phyloP scores from a whole-genome alignment of 2,113 vertebrate genomes.

The Heptranchias perlo region DNA sequence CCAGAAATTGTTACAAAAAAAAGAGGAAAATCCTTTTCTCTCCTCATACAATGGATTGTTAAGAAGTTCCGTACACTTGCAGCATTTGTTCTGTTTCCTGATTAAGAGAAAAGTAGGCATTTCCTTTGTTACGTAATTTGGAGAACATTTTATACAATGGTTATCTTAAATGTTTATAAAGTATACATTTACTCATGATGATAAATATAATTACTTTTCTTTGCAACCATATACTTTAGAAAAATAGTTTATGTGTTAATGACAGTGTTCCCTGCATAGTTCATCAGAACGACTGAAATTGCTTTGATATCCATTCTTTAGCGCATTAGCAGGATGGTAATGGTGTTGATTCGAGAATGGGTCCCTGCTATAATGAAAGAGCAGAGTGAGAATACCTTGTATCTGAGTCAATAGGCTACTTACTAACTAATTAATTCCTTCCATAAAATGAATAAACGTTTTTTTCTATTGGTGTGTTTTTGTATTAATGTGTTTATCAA shows the following conservation, averaged over 20 bases:
- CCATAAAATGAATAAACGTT: not conserved
- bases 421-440: not conserved
- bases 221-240: not conserved
- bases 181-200: not conserved
- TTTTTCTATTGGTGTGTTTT: not conserved
- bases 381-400: not conserved
- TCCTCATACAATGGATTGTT: not conserved
- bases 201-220: not conserved
- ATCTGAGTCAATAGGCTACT: not conserved
- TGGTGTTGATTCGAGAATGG: not conserved
- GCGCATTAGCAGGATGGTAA: not conserved
- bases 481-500: not conserved
- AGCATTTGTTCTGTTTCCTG: not conserved
- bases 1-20: not conserved
- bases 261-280: not conserved
- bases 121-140: not conserved
- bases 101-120: not conserved
- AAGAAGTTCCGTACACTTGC: not conserved
- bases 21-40: not conserved
- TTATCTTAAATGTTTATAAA: not conserved
- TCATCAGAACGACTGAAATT: not conserved
- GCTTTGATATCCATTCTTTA: not conserved
- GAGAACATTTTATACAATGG: not conserved
- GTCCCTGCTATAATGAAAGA: not conserved
- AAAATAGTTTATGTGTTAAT: not conserved